Conservation (phyloP, 2,888 invertebrate species). For the Bellardia bayeri region DNA sequence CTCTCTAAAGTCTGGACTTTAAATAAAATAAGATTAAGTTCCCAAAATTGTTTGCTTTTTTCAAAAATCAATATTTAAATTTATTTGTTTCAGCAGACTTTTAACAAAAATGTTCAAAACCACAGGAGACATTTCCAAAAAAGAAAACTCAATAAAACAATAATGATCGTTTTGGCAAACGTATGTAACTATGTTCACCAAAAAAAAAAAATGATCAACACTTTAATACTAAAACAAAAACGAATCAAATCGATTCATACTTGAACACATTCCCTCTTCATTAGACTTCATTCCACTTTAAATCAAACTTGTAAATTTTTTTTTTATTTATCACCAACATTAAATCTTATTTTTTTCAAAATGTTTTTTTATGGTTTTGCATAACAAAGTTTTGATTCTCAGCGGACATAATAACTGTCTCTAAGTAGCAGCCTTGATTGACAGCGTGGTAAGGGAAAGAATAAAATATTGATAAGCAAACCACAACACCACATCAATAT, state of each 20-base stretch:
- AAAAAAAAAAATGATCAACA: conserved; percentile 22
- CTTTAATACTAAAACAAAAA: conserved; percentile 28
- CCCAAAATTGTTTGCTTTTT: not conserved
- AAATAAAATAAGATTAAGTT: not conserved
- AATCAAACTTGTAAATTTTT: conserved; percentile 39
- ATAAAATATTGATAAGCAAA: conserved; percentile 46
- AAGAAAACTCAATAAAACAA: conserved; percentile 46
- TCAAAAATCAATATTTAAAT: not conserved
- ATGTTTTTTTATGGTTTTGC: conserved; percentile 24
- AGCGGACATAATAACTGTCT: conserved; percentile 68
- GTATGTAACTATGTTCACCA: not conserved
- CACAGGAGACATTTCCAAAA: conserved; percentile 46
- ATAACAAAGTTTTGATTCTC: conserved; percentile 61
- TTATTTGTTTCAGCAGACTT: conserved; percentile 1
- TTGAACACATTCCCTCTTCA: not conserved
- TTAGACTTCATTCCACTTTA: conserved; percentile 19
- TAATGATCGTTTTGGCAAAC: conserved; percentile 1
- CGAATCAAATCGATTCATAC: not conserved
- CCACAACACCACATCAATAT: conserved; percentile 51
- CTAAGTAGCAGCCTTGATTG: conserved; percentile 71
- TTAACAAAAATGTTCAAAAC: conserved; percentile 22
- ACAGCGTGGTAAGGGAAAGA: conserved; percentile 66
- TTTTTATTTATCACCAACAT: conserved; percentile 59
- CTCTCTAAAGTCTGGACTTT: too few species aligned
- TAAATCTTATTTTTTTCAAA: conserved; percentile 28